Percentiles rank a stretch among this genome's conserved stretches.
Evolutionary conservation across 2,113 vertebrate genomes (phyloP).

Genomic region (Cyprinodon tularosa): DNA sequence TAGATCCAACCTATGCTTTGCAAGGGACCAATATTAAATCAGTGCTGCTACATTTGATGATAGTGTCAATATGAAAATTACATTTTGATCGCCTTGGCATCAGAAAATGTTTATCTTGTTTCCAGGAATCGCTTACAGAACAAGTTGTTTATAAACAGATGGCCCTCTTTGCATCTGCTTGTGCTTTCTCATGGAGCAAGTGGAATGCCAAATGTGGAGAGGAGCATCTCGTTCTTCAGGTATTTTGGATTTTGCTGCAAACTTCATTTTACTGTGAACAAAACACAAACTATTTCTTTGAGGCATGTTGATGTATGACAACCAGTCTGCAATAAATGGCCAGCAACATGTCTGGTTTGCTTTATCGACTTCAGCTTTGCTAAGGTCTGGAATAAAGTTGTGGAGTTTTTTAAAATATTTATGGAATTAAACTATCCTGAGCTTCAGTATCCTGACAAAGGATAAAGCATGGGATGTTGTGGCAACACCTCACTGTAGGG

Average conservation of each 20-base stretch:
- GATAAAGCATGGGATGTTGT: too few species aligned
- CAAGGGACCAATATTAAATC: too few species aligned
- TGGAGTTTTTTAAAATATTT: background rate
- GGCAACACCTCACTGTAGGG: too few species aligned
- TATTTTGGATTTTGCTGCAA: background rate
- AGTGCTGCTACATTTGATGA: background rate
- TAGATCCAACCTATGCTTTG: background rate
- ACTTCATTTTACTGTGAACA: background rate
- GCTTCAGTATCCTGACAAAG: too few species aligned
- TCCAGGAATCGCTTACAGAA: slow-evolving; percentile 82
- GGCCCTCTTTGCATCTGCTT: slow-evolving; percentile 84
- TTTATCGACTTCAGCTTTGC: background rate
- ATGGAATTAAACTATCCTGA: background rate
- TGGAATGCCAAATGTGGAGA: slow-evolving; percentile 84
- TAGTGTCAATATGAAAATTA: background rate
- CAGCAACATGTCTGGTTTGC: background rate
- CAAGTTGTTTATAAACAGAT: slow-evolving; percentile 87
- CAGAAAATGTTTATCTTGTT: background rate
- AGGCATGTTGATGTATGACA: too few species aligned
- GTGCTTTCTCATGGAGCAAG: slow-evolving; percentile 88
- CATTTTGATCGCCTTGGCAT: background rate
- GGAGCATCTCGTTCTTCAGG: slow-evolving; percentile 82
- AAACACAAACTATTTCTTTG: background rate
- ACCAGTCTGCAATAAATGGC: background rate
- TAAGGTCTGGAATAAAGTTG: background rate